Conservation (phyloP, 2,888 invertebrate species). For the Lepidocyrtinus sp. region DNA sequence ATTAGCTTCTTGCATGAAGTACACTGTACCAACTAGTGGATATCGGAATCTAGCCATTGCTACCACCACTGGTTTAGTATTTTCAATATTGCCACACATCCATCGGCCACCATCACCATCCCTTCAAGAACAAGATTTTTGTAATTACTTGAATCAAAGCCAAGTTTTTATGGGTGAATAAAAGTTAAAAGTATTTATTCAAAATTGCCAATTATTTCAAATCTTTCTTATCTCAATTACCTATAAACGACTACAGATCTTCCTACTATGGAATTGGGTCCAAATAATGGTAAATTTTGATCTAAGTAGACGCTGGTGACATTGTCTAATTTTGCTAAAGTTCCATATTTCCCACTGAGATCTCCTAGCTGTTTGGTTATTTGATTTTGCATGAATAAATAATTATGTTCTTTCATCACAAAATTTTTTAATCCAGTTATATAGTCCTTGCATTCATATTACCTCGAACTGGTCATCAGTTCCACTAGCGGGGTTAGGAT, state of each 20-base stretch:
- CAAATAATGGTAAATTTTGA: slow-evolving; percentile 86
- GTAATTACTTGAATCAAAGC: neutral
- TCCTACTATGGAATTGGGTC: slow-evolving; percentile 84
- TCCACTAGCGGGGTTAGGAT: slow-evolving; percentile 75
- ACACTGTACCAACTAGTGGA: slow-evolving; percentile 88
- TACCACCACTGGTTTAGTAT: slow-evolving; percentile 78
- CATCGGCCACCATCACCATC: slow-evolving; percentile 71
- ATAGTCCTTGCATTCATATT: slow-evolving; percentile 32
- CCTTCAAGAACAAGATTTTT: slow-evolving; percentile 36
- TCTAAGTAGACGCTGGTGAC: slow-evolving; percentile 80
- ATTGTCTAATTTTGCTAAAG: slow-evolving; percentile 76
- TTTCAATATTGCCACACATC: slow-evolving; percentile 73
- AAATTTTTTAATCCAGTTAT: no score
- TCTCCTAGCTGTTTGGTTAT: slow-evolving; percentile 81
- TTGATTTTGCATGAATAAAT: no score
- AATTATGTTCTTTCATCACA: no score
- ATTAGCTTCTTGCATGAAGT: slow-evolving; percentile 86
- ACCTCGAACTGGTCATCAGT: slow-evolving; percentile 90
- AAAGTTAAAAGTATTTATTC: neutral
- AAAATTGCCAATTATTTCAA: neutral
- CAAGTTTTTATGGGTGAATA: neutral
- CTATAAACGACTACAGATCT: slow-evolving; percentile 85
- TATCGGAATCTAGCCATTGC: slow-evolving; percentile 88
- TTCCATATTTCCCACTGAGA: slow-evolving; percentile 84
- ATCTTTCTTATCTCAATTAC: no score